Evolutionary conservation across 53 echinoderm and acorn worm genomes (phyloP), one percentile per base, ranked within the genome.

Genomic region (Zoroaster sp.): DNA sequence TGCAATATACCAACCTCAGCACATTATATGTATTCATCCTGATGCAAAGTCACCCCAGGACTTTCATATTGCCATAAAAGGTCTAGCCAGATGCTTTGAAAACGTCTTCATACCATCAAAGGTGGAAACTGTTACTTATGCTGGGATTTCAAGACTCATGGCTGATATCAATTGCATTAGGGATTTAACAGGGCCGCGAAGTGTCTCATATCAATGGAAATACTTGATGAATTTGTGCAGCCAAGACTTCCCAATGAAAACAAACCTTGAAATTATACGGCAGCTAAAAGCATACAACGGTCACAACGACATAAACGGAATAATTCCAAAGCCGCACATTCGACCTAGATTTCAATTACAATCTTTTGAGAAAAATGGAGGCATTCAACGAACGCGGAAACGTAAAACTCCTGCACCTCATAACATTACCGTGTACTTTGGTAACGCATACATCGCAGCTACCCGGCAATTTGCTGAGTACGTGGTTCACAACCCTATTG

Each of bases 161-260:
- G 91, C 95, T 4, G 91, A 93, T 21, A 42, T 95, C 21, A 89
- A 95, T 68, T 95, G 95, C 42, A 93, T 95, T 91, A 68, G 35
- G 30, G 95, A 93, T 25, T 66, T 95, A 4, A n/a, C 65, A 1
- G 53, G 83, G 5, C 83, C 35, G 10, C 34, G 47, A 2, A 68
- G 43, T n/a, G 44, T 52, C 32, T 4, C 5, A 21, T 54, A 83
- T 40, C 51, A 71, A 11, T 95, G 95, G 95, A 93, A 88, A 35
- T 95, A 95, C 55, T 46, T 91, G 3, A 87, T 95, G 10, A 95
- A 95, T 63, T 79, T 95, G 23, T 95, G 95, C 68, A 93, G 93
- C 5, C 95, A 95, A 73, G 95, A 95, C 34, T 95, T 95, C 87
- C 95, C 95, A 36, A 73, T 95, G 68, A 95, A 91, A 52, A 95